Conservation (phyloP, 2,888 invertebrate species). For the Agriopis leucophaearia region DNA sequence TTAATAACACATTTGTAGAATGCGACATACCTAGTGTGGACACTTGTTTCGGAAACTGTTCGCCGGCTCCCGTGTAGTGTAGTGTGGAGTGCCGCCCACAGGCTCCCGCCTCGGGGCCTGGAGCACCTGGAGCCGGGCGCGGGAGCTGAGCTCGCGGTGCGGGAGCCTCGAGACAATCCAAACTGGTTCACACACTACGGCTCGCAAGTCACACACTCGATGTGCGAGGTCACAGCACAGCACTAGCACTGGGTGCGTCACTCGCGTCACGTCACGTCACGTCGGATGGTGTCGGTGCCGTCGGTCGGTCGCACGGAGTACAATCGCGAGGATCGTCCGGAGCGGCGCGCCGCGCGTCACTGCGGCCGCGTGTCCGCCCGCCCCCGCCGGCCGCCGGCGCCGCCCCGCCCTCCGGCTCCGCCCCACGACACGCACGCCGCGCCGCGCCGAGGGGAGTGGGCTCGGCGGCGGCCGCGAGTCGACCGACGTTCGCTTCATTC, state of each 20-base stretch:
- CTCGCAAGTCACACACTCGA: background rate
- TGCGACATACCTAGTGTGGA: too few species aligned
- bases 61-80: too few species aligned
- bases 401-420: slow-evolving; percentile 31
- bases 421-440: background rate
- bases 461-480: too few species aligned
- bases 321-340: slow-evolving; percentile 47
- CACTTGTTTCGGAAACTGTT: too few species aligned
- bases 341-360: slow-evolving; percentile 67
- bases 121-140: background rate
- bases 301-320: slow-evolving; percentile 13
- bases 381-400: slow-evolving; percentile 32
- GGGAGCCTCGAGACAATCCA: slow-evolving; percentile 14
- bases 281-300: slow-evolving; percentile 32
- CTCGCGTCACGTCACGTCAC: slow-evolving; percentile 30
- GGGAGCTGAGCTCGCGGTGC: slow-evolving; percentile 14
- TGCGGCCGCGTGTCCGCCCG: slow-evolving; percentile 44
- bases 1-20: too few species aligned
- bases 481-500: too few species aligned
- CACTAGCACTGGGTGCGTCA: slow-evolving; percentile 16
- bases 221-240: slow-evolving; percentile 4
- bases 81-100: too few species aligned
- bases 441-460: background rate
- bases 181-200: slow-evolving; percentile 6
- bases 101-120: background rate